Conservation (phyloP, 2,113 vertebrate genomes). For the Notechis scutatus region DNA sequence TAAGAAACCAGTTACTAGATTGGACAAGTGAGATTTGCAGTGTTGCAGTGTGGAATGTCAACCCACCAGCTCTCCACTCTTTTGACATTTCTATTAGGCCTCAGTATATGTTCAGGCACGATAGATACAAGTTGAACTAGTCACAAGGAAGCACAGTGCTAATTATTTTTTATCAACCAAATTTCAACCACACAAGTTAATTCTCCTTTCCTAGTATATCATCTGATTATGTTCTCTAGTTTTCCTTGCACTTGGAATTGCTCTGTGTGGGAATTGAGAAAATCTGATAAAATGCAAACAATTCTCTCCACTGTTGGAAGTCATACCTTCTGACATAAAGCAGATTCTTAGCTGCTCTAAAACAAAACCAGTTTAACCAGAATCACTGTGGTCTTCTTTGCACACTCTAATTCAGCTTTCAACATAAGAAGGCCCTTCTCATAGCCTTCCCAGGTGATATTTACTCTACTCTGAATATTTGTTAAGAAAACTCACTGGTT, state of each 20-base stretch:
- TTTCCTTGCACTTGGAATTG: neutral
- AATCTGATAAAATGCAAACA: neutral
- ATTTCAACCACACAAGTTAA: neutral
- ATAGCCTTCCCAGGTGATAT: neutral
- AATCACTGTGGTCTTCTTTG: constrained; percentile 10
- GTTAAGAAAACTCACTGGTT: constrained; percentile 52
- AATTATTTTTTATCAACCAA: neutral
- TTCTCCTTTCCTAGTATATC: neutral
- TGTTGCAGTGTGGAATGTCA: neutral
- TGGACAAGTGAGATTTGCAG: neutral
- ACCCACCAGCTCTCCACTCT: neutral
- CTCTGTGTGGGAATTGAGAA: neutral
- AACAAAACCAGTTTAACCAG: neutral
- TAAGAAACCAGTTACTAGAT: neutral
- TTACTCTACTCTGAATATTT: constrained; percentile 9
- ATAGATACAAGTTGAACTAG: neutral
- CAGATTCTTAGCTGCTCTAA: constrained; percentile 9
- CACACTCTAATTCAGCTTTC: constrained; percentile 32
- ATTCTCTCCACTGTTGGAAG: constrained; percentile 20
- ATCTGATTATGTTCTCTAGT: neutral
- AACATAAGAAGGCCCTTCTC: constrained; percentile 34
- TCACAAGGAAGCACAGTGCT: neutral
- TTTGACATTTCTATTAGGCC: neutral
- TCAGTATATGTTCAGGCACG: neutral
- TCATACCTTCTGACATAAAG: constrained; percentile 5